Evolutionary conservation across 2,797 vertebrate species (phyloP).

Genomic region (Mus caroli): DNA sequence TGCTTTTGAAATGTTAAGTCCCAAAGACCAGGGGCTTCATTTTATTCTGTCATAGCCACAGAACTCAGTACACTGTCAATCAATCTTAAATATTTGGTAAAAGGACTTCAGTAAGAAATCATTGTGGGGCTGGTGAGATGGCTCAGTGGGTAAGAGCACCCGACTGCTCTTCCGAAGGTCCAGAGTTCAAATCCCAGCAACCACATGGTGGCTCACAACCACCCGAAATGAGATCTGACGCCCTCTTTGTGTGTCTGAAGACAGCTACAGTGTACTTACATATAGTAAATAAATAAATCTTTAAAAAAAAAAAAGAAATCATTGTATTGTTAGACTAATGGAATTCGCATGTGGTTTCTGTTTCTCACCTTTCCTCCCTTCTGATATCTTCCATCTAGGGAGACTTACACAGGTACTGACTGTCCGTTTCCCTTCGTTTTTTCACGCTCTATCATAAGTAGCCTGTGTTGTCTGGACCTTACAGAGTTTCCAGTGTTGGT

Average conservation of each 20-base stretch:
- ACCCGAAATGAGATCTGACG: too few species aligned
- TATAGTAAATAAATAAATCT: too few species aligned
- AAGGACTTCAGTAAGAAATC: conserved; percentile 11
- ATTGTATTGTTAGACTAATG: not conserved
- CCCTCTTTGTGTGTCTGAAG: too few species aligned
- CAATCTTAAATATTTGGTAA: conserved; percentile 2
- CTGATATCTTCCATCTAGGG: not conserved
- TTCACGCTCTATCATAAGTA: not conserved
- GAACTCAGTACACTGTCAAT: not conserved
- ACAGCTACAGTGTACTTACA: too few species aligned
- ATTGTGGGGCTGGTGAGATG: too few species aligned
- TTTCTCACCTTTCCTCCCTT: not conserved
- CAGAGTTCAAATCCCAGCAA: too few species aligned
- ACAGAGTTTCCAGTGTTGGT: not conserved
- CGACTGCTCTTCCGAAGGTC: too few species aligned
- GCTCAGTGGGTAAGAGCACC: too few species aligned
- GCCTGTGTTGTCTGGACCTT: not conserved
- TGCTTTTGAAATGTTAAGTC: not conserved
- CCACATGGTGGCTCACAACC: too few species aligned
- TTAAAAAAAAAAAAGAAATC: too few species aligned
- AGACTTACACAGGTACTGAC: not conserved
- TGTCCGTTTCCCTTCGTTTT: not conserved
- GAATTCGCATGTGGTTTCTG: not conserved
- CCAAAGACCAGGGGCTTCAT: not conserved
- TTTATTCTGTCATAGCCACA: not conserved